Base-by-base conservation (phyloP, 2,797 vertebrate species). In the Myotis findleyi region DNA sequence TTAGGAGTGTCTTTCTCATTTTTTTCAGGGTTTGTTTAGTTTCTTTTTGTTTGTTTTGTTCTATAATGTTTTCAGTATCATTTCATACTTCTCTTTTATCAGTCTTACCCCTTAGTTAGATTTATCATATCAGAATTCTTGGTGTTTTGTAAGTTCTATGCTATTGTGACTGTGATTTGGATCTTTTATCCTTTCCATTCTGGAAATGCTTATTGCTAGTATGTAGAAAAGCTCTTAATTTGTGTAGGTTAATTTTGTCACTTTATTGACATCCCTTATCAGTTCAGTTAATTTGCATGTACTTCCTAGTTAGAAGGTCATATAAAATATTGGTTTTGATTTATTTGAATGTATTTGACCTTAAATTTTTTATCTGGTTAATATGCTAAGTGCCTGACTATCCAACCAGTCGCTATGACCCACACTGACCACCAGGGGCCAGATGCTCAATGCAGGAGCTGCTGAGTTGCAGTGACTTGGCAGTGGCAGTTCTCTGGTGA, bases 201-300 rank as follows among this genome's bases (percentile, higher is more conserved):
- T 85, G 59, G 59, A 94, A 81, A n/a, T 84, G 72, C 30, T 57
- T 59, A 84, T 83, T 87, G 12, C 7, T 68, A n/a, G 21, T 30
- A 83, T 53, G 33, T n/a, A 66, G 73, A 72, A 59, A 76, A 84
- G 38, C 64, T 88, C 36, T 36, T 93, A 36, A 87, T 68, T 27
- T 59, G 13, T 59, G 18, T 27, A 47, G 20, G 64, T 66, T 82
- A 44, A 91, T 77, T 90, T 85, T 94, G 27, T 89, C 69, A 82
- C 55, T 66, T 83, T 16, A 13, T 23, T 64, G 87, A 84, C 44
- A 30, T 44, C n/a, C 38, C 47, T 84, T 53, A 41, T 55, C 17
- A 23, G 68, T 53, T 84, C 64, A 57, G 23, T 53, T 55, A 16
- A 51, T 55, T 81, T 57, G 20, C 62, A 57, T 49, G 4, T 20